These are phyloP conservation scores for Crenichthys baileyi DNA, from an alignment of 2,797 vertebrate species.

Conservation along the genomic window DNA sequence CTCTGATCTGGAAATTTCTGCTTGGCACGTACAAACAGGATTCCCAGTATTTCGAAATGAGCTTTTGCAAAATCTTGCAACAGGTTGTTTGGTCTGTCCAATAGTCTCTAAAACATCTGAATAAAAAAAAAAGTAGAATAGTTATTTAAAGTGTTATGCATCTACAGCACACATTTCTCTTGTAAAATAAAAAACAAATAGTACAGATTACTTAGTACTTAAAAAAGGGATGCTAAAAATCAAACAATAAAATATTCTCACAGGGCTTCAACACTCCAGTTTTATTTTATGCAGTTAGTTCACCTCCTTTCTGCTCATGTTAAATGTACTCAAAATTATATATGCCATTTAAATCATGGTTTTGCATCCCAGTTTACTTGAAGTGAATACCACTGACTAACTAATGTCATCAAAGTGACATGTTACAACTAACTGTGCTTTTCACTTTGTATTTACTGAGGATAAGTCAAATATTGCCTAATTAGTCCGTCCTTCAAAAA, in stretches of 20 bases:
- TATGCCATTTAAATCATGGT: background rate
- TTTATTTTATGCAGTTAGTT: constrained; percentile 2
- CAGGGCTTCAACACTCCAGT: background rate
- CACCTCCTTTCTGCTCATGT: background rate
- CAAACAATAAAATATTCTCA: background rate
- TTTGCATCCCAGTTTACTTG: constrained; percentile 28
- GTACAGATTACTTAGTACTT: background rate
- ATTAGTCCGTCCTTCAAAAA: background rate
- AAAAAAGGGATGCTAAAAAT: background rate
- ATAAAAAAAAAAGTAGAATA: background rate
- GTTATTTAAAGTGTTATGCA: background rate
- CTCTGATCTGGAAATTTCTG: constrained; percentile 22
- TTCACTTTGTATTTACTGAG: constrained; percentile 19
- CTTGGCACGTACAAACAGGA: background rate
- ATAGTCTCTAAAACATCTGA: background rate
- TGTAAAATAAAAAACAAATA: background rate
- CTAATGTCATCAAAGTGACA: background rate
- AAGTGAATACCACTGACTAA: constrained; percentile 12
- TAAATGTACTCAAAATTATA: background rate
- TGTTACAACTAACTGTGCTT: constrained; percentile 2
- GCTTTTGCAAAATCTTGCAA: background rate
- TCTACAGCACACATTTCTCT: background rate
- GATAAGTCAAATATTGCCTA: background rate
- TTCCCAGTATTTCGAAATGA: constrained; percentile 33
- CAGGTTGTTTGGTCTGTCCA: background rate